phyloP scores from a whole-genome alignment of 1,140 invertebrate genomes.

The Lordiphosa collinella region DNA sequence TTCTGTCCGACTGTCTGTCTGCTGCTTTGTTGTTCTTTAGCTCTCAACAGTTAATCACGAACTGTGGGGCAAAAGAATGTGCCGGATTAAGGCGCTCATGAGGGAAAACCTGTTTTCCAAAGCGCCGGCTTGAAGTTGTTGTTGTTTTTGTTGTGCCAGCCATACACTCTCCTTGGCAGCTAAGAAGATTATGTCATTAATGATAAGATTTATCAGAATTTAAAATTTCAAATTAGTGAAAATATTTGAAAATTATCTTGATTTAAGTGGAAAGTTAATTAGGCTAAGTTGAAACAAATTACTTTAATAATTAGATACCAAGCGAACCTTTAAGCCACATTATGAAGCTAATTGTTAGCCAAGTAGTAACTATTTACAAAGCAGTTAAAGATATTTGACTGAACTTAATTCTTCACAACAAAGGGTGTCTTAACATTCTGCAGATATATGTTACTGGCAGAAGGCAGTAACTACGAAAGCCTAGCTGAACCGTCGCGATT shows the following conservation, averaged over 20 bases:
- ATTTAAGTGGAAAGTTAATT: too few relatives aligned
- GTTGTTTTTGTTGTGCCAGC: conserved; percentile 6
- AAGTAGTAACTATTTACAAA: neutral
- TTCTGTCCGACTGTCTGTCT: conserved; percentile 2
- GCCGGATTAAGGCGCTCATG: conserved; percentile 52
- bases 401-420: too few relatives aligned
- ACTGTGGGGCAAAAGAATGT: conserved; percentile 53
- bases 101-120: conserved; percentile 7
- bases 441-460: too few relatives aligned
- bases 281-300: too few relatives aligned
- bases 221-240: too few relatives aligned
- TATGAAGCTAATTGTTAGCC: neutral
- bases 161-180: neutral
- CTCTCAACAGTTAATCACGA: conserved; percentile 75
- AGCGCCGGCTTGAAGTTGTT: conserved; percentile 6
- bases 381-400: too few relatives aligned
- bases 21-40: conserved; percentile 28
- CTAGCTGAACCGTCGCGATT: too few relatives aligned
- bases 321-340: too few relatives aligned
- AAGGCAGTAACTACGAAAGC: too few relatives aligned
- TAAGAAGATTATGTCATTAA: conserved; percentile 10
- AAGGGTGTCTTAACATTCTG: too few relatives aligned
- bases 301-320: too few relatives aligned
- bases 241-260: too few relatives aligned
- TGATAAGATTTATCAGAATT: neutral